Percentiles rank a stretch among this genome's conserved stretches.
Evolutionary conservation across 2,113 vertebrate species (phyloP).

Genomic region (Phyllopteryx taeniolatus): DNA sequence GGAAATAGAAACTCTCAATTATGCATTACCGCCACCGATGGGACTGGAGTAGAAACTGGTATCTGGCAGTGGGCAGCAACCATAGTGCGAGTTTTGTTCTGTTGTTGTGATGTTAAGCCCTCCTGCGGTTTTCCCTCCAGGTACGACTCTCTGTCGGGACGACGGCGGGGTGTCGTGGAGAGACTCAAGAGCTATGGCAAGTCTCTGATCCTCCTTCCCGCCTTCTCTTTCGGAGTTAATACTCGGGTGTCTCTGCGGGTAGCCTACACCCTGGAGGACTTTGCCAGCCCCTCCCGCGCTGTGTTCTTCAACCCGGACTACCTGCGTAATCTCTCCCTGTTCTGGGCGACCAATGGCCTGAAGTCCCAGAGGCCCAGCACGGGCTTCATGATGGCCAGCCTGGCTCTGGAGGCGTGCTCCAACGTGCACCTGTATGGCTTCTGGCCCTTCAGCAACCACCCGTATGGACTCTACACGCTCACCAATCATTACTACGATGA

Average conservation of each 20-base stretch:
- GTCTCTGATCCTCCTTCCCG: constrained; percentile 83
- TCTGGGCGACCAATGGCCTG: constrained; percentile 84
- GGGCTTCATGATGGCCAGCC: constrained; percentile 86
- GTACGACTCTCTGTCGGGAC: constrained; percentile 78
- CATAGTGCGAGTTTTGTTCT: neutral
- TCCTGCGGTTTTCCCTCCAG: constrained; percentile 60
- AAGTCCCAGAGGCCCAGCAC: constrained; percentile 79
- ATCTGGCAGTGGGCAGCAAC: neutral
- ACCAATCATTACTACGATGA: constrained; percentile 95
- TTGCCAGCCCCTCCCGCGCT: constrained; percentile 69
- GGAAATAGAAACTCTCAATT: too few relatives aligned
- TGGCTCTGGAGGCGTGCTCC: constrained; percentile 85
- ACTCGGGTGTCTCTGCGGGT: constrained; percentile 83
- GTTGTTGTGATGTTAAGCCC: neutral
- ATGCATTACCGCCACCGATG: too few relatives aligned
- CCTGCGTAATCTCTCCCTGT: constrained; percentile 78
- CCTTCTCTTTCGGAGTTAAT: constrained; percentile 85
- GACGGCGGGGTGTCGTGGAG: constrained; percentile 78
- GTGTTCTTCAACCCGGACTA: constrained; percentile 88
- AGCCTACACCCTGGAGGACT: constrained; percentile 79
- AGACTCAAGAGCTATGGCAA: constrained; percentile 76
- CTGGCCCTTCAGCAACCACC: constrained; percentile 86
- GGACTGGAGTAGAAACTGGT: too few relatives aligned
- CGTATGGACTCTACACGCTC: constrained; percentile 65
- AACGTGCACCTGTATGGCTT: constrained; percentile 89